Percentiles rank a stretch among this genome's conserved stretches.
Evolutionary conservation across 2,797 vertebrate genomes (phyloP).

Genomic region (Moxostoma hubbsi): DNA sequence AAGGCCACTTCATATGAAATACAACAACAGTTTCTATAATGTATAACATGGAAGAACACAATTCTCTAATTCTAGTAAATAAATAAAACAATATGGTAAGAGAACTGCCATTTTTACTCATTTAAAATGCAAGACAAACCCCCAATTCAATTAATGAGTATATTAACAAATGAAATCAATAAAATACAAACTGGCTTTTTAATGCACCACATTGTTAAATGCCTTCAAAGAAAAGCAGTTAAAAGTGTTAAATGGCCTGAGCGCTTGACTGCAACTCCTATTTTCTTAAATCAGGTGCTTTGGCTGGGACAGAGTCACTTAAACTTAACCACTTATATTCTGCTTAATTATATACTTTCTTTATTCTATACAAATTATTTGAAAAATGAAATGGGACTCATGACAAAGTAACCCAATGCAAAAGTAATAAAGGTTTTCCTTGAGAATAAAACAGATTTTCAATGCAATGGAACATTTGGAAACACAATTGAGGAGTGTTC

Average conservation of each 20-base stretch:
- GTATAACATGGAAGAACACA: not conserved
- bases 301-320: not conserved
- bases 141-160: not conserved
- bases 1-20: not conserved
- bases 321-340: not conserved
- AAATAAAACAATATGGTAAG: not conserved
- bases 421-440: slow-evolving; percentile 19
- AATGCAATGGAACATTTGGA: slow-evolving; percentile 26
- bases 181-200: not conserved
- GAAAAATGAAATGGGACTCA: not conserved
- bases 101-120: not conserved
- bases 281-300: not conserved
- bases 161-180: not conserved
- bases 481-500: slow-evolving; percentile 25
- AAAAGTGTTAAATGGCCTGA: slow-evolving; percentile 20
- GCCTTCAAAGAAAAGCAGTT: not conserved
- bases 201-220: slow-evolving; percentile 17
- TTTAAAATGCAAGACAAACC: slow-evolving; percentile 1
- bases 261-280: not conserved
- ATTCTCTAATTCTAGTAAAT: not conserved
- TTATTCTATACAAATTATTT: slow-evolving; percentile 23
- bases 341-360: not conserved
- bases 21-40: not conserved
- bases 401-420: slow-evolving; percentile 25
- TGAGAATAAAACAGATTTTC: slow-evolving; percentile 8